phyloP scores from a whole-genome alignment of 2,797 vertebrate species.

The Aeoliscus strigatus region DNA sequence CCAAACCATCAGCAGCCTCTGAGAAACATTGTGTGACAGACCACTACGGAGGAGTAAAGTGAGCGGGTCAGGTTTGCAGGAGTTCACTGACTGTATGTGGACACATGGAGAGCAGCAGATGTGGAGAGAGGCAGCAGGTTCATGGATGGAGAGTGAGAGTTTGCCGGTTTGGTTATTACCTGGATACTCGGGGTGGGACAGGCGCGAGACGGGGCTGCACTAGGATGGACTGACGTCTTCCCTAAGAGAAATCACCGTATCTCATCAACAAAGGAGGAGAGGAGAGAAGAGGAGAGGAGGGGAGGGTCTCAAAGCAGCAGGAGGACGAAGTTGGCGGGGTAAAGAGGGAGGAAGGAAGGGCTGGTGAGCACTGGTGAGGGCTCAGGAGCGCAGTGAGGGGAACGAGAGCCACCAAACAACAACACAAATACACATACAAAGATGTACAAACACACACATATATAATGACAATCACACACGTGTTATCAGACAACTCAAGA shows the following conservation, averaged over 20 bases:
- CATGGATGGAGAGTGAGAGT: constrained; percentile 68
- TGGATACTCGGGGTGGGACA: constrained; percentile 78
- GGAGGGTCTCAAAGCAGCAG: neutral
- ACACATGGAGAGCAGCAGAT: constrained; percentile 63
- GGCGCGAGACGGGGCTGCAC: constrained; percentile 82
- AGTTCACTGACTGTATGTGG: constrained; percentile 43
- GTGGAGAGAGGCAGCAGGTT: constrained; percentile 57
- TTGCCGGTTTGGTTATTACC: constrained; percentile 76
- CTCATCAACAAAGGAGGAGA: constrained; percentile 76
- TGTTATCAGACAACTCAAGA: constrained; percentile 22
- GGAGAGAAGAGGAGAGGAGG: constrained; percentile 32
- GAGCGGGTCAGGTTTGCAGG: constrained; percentile 30
- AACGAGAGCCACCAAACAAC: constrained; percentile 39
- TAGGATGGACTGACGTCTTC: constrained; percentile 85
- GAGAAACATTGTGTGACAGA: no score
- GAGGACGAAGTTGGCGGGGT: constrained; percentile 18
- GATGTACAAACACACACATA: constrained; percentile 25
- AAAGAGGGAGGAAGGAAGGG: constrained; percentile 24
- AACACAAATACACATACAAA: constrained; percentile 41
- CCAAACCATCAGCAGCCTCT: constrained; percentile 7
- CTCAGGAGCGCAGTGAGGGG: constrained; percentile 34
- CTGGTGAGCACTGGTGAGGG: constrained; percentile 29
- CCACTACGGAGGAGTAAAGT: constrained; percentile 8
- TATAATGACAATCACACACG: constrained; percentile 17
- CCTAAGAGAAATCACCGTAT: constrained; percentile 88